phyloP scores from a whole-genome alignment of 2,113 vertebrate genomes.

The Tupaia tana region DNA sequence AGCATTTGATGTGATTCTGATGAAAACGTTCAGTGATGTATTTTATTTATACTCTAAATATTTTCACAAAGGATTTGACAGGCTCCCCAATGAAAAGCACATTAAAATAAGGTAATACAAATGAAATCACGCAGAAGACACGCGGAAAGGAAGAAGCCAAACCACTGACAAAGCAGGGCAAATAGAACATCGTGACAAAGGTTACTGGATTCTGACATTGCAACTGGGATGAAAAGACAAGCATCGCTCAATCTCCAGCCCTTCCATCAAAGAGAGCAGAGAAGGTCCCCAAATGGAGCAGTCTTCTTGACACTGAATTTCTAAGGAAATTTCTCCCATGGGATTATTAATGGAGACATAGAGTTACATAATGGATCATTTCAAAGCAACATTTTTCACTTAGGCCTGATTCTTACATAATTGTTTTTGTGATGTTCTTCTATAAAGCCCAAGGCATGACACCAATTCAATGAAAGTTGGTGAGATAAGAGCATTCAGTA shows the following conservation, averaged over 20 bases:
- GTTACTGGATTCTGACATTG: neutral
- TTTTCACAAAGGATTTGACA: slow-evolving; percentile 1
- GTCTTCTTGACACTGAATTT: neutral
- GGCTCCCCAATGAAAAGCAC: neutral
- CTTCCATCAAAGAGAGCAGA: neutral
- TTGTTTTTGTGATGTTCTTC: neutral
- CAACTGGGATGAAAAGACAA: neutral
- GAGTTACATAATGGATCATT: neutral
- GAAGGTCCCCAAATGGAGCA: neutral
- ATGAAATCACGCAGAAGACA: neutral
- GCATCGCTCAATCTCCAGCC: neutral
- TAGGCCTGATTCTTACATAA: neutral
- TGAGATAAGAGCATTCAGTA: neutral
- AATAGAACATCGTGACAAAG: neutral
- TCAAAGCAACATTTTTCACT: neutral
- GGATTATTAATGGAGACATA: neutral
- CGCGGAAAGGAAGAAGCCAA: neutral
- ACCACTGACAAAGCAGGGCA: neutral
- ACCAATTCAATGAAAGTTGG: neutral
- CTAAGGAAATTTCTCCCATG: neutral
- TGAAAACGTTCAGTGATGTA: neutral
- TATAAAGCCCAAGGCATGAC: neutral
- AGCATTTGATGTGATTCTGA: neutral
- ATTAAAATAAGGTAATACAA: neutral
- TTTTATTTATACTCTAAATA: slow-evolving; percentile 28